Evolutionary conservation across 2,113 vertebrate species (phyloP).

Genomic region (Anas platyrhynchos): DNA sequence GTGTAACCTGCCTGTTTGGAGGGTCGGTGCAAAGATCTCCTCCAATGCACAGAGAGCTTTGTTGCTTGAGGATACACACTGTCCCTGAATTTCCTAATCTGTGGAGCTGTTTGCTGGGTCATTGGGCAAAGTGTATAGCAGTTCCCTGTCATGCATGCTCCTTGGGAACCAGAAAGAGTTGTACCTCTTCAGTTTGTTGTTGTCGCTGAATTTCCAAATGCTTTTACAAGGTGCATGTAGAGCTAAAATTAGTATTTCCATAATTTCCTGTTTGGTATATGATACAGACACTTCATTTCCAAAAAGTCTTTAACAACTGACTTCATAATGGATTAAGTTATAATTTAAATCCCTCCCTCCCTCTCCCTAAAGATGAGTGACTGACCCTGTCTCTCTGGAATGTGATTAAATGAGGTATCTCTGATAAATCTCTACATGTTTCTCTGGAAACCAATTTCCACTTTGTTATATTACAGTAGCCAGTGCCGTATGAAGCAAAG

Average conservation of each 20-base stretch:
- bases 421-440: slow-evolving; percentile 39
- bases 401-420: slow-evolving; percentile 38
- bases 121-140: neutral
- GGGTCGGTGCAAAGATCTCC: neutral
- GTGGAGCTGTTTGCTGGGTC: neutral
- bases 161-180: neutral
- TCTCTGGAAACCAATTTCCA: slow-evolving; percentile 46
- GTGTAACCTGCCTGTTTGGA: neutral
- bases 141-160: neutral
- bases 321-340: neutral
- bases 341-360: neutral
- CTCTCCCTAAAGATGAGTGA: neutral
- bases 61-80: neutral
- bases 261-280: neutral
- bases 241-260: neutral
- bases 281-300: neutral
- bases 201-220: neutral
- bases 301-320: neutral
- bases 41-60: rapidly evolving
- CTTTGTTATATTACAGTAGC: slow-evolving; percentile 65
- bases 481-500: neutral
- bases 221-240: neutral
- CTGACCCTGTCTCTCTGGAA: neutral
- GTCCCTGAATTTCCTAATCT: neutral
- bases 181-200: neutral